phyloP scores from a whole-genome alignment of 2,797 vertebrate species.

The Neosilurus mollespiculum region DNA sequence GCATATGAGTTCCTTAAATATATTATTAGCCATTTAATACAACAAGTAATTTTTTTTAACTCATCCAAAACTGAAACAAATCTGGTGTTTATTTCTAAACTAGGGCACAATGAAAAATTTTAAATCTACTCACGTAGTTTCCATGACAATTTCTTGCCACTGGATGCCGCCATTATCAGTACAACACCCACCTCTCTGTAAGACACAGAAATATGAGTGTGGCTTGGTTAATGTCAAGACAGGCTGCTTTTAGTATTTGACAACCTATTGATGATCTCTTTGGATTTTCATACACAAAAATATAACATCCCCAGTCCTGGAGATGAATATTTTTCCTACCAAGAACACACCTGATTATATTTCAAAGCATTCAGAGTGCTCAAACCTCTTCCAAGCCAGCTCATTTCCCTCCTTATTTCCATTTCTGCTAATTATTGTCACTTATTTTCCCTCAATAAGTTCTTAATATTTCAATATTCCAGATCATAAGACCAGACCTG shows the following conservation, averaged over 20 bases:
- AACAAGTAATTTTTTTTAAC: background rate
- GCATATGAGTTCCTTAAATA: background rate
- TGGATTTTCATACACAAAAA: too few relatives aligned
- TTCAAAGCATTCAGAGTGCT: too few relatives aligned
- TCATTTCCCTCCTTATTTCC: too few relatives aligned
- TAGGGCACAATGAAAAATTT: background rate
- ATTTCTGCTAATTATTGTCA: too few relatives aligned
- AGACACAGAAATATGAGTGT: slow-evolving; percentile 20
- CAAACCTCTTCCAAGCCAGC: too few relatives aligned
- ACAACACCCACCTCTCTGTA: background rate
- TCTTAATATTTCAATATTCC: too few relatives aligned
- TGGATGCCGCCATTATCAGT: slow-evolving; percentile 79
- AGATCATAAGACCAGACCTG: too few relatives aligned
- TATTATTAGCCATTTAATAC: background rate
- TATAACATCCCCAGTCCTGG: too few relatives aligned
- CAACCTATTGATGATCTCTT: background rate
- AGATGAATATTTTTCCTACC: too few relatives aligned
- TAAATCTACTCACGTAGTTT: slow-evolving; percentile 82
- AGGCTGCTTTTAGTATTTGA: background rate
- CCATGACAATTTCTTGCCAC: slow-evolving; percentile 86
- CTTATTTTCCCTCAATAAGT: too few relatives aligned
- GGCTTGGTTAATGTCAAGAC: background rate
- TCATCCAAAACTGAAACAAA: background rate
- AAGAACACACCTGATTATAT: too few relatives aligned
- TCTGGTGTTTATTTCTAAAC: background rate